phyloP scores from a whole-genome alignment of 2,113 vertebrate species.

The Asarcornis scutulata region DNA sequence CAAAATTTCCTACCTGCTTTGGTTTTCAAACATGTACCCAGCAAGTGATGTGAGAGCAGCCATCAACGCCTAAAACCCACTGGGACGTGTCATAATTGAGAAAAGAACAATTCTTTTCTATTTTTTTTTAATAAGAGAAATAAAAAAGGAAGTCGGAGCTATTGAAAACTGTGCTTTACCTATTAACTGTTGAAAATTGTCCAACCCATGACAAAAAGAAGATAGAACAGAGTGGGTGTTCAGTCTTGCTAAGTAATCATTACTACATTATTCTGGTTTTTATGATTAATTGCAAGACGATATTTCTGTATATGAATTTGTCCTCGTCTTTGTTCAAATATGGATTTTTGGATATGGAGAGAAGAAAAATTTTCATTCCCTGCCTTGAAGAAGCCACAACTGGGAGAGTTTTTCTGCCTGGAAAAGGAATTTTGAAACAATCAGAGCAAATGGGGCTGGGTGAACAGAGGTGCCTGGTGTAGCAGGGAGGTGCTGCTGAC shows the following conservation, averaged over 20 bases:
- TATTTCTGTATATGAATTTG: not conserved
- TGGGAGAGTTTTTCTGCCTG: not conserved
- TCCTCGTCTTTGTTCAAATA: not conserved
- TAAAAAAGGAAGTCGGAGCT: not conserved
- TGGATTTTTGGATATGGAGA: not conserved
- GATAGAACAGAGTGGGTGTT: not conserved
- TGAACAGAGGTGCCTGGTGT: not conserved
- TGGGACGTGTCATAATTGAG: not conserved
- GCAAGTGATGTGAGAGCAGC: not conserved
- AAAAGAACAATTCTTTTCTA: not conserved
- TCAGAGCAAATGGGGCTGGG: not conserved
- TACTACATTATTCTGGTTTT: not conserved
- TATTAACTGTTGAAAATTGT: not conserved
- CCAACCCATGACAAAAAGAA: not conserved
- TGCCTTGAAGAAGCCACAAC: not conserved
- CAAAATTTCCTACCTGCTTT: not conserved
- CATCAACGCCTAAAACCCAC: not conserved
- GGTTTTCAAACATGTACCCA: not conserved
- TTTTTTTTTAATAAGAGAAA: not conserved
- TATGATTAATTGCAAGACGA: not conserved
- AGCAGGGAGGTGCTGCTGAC: not conserved
- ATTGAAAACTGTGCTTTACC: not conserved
- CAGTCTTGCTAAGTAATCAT: not conserved
- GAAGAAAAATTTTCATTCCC: not conserved
- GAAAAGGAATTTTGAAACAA: not conserved